Base-by-base conservation (phyloP, 2,888 invertebrate species). In the Athalia cordata region DNA sequence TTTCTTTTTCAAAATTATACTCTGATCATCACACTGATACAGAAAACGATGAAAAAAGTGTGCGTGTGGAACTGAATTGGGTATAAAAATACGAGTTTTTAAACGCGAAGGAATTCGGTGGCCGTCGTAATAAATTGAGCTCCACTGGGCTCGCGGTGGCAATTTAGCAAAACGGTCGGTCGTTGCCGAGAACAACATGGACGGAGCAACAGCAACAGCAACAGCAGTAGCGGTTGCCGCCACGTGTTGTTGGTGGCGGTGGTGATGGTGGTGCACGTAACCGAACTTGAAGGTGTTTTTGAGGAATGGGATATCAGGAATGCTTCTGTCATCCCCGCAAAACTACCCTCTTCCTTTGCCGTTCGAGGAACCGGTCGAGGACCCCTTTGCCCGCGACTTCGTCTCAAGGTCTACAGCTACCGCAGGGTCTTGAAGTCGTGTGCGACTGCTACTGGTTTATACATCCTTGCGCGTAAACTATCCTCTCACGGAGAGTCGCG, bases 141-240 rank as follows among this genome's bases (percentile, higher is more conserved):
- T 70, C 70, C 70, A 70, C 70, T 70, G 70, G 55, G 50, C 45
- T n/a, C 6, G 4, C 15, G 7, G 8, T n/a, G 43, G 70, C 43
- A 70, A 52, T 55, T 43, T 55, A 70, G 70, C 70, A 70, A 70
- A 70, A 70, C 70, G 55, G 43, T 70, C n/a, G 55, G 55, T 70
- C 50, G 70, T 55, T 70, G 11, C n/a, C 43, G 70, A 13, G 57
- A 70, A 43, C 55, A 70, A 70, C n/a, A 70, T 57, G 57, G 70
- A 70, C 43, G 29, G 29, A 29, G 29, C 29, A 29, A 29, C 29
- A 2, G 29, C 29, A 29, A 29, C 29, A 29, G 55, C 43, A 45
- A 45, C 45, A 13, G 61, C 61, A 61, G n/a, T 13, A 11, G n/a
- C 61, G 61, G 11, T 61, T 15, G 66, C 47, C 13, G 49, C 29